Conservation (phyloP, 2,797 vertebrate genomes). For the Gadopsis marmoratus region DNA sequence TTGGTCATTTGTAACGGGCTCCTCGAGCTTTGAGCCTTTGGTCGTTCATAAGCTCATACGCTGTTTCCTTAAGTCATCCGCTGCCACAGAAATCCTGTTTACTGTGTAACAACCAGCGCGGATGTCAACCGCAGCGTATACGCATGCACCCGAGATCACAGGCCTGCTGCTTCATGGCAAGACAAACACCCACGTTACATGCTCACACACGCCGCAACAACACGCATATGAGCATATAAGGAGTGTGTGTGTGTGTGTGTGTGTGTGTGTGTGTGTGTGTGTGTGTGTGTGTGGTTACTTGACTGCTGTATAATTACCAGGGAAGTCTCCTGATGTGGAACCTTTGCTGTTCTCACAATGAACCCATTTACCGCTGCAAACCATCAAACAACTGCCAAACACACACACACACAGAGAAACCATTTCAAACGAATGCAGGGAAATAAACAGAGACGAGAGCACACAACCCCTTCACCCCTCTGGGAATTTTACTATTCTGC, state of each 20-base stretch:
- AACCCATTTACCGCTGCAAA: constrained; percentile 84
- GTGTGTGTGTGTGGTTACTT: constrained; percentile 54
- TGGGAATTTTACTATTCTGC: constrained; percentile 89
- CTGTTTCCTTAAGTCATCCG: constrained; percentile 63
- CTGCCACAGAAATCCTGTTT: constrained; percentile 70
- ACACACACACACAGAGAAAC: constrained; percentile 70
- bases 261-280: constrained; percentile 34
- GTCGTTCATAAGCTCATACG: constrained; percentile 50
- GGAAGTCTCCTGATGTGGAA: constrained; percentile 81
- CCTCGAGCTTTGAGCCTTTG: constrained; percentile 66
- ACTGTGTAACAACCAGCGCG: constrained; percentile 61
- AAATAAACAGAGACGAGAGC: constrained; percentile 88
- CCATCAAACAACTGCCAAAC: constrained; percentile 77
- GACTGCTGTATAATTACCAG: constrained; percentile 79
- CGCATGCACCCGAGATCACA: constrained; percentile 76
- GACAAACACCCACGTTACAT: constrained; percentile 77
- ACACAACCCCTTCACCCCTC: constrained; percentile 84
- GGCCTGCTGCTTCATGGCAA: constrained; percentile 65
- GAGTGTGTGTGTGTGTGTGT: constrained; percentile 18
- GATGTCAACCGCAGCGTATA: constrained; percentile 63
- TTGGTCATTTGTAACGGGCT: constrained; percentile 76
- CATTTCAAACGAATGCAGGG: constrained; percentile 86
- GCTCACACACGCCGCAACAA: constrained; percentile 56
- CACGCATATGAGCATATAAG: constrained; percentile 33
- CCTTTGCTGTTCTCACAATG: constrained; percentile 84